phyloP scores from a whole-genome alignment of 2,797 vertebrate species.

The Tokudaia tokunoshimensis region DNA sequence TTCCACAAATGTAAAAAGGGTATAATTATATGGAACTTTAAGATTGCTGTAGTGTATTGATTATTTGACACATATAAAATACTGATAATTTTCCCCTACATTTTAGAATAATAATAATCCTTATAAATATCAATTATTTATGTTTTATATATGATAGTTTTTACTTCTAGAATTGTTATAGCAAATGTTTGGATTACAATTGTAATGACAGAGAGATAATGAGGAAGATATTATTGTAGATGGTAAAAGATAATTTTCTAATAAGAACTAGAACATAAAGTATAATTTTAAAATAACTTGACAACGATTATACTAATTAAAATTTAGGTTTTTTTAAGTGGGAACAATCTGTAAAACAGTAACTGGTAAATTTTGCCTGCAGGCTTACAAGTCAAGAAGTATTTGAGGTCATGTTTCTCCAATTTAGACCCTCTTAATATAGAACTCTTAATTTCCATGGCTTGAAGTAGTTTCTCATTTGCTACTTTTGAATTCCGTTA shows the following conservation, averaged over 20 bases:
- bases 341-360: conserved; percentile 12
- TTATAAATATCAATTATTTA: not conserved
- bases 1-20: conserved; percentile 13
- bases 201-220: conserved; percentile 4
- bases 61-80: not conserved
- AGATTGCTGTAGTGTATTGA: not conserved
- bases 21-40: not conserved
- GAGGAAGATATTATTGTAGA: not conserved
- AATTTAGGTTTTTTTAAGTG: not conserved
- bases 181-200: conserved; percentile 28
- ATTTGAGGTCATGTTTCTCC: not conserved
- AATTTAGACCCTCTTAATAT: not conserved
- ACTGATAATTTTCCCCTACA: not conserved
- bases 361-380: not conserved
- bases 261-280: conserved; percentile 9
- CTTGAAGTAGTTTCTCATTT: not conserved
- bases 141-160: not conserved
- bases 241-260: conserved; percentile 14
- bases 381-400: not conserved
- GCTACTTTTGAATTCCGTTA: conserved; percentile 18
- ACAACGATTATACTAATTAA: not conserved
- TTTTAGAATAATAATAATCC: not conserved
- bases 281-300: conserved; percentile 29
- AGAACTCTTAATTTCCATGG: not conserved
- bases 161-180: not conserved